Percentiles rank a stretch among this genome's conserved stretches.
Evolutionary conservation across 30 jellyfish, hydroid and myxozoan species (phyloP).

Genomic region (Pseudorhiza aurosa): DNA sequence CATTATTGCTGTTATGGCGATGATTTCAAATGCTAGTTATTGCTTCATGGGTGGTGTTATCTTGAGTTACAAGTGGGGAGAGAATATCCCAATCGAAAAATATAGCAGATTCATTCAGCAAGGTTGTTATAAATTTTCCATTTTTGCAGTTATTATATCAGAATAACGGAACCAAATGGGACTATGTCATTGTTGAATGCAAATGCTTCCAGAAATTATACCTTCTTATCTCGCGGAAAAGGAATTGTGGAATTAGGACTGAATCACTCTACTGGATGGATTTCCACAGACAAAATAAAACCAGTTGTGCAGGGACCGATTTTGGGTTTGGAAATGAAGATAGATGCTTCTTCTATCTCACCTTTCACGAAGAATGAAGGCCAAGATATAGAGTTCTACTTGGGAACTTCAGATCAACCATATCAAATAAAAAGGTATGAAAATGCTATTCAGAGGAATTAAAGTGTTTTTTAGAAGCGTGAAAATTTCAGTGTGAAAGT

Average conservation of each 20-base stretch:
- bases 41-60: no score
- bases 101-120: no score
- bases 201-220: constrained; percentile 17
- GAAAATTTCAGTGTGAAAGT: no score
- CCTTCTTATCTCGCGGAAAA: constrained; percentile 33
- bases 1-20: no score
- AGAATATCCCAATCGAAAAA: no score
- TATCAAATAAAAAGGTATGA: constrained; percentile 34
- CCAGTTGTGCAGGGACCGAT: constrained; percentile 49
- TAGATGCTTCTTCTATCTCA: not conserved
- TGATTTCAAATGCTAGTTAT: no score
- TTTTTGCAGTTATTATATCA: constrained; percentile 33
- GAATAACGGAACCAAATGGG: constrained; percentile 36
- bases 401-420: constrained; percentile 32
- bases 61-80: no score
- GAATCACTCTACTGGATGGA: constrained; percentile 39
- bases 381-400: constrained; percentile 5
- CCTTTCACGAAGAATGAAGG: constrained; percentile 22
- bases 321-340: not conserved
- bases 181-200: not conserved
- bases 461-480: no score
- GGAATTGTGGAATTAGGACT: constrained; percentile 35
- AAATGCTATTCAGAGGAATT: not conserved
- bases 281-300: constrained; percentile 27
- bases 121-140: no score